phyloP scores from a whole-genome alignment of 2,797 vertebrate genomes.

The Borostomias antarcticus region DNA sequence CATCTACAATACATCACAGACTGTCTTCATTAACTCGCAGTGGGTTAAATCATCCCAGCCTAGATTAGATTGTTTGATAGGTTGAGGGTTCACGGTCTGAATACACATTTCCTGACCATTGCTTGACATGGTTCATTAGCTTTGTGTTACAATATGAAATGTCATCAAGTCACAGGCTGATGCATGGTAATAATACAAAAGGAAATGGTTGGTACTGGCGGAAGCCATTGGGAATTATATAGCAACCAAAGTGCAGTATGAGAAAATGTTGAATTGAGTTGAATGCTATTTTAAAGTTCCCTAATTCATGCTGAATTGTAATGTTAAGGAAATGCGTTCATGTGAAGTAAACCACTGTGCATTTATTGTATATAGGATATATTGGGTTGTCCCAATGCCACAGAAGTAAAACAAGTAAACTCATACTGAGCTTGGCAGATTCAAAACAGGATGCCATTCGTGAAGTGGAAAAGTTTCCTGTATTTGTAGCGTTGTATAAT shows the following conservation, averaged over 20 bases:
- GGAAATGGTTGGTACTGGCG: too few species aligned
- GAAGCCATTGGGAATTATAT: too few species aligned
- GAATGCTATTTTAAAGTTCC: background rate
- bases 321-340: constrained; percentile 7
- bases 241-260: background rate
- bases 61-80: background rate
- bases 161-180: background rate
- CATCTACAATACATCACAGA: background rate
- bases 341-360: background rate
- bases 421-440: constrained; percentile 44
- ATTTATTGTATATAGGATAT: background rate
- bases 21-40: background rate
- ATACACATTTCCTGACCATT: background rate
- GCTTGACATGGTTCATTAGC: background rate
- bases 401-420: constrained; percentile 24
- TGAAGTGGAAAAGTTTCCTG: constrained; percentile 48
- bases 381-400: constrained; percentile 3
- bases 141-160: background rate
- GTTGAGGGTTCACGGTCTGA: background rate
- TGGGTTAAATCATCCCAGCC: background rate
- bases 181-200: background rate
- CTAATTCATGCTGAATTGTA: background rate
- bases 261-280: background rate
- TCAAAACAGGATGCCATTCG: constrained; percentile 60
- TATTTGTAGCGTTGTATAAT: constrained; percentile 58